Evolutionary conservation across 2,888 invertebrate genomes (phyloP).

Genomic region (Torymus texanus): DNA sequence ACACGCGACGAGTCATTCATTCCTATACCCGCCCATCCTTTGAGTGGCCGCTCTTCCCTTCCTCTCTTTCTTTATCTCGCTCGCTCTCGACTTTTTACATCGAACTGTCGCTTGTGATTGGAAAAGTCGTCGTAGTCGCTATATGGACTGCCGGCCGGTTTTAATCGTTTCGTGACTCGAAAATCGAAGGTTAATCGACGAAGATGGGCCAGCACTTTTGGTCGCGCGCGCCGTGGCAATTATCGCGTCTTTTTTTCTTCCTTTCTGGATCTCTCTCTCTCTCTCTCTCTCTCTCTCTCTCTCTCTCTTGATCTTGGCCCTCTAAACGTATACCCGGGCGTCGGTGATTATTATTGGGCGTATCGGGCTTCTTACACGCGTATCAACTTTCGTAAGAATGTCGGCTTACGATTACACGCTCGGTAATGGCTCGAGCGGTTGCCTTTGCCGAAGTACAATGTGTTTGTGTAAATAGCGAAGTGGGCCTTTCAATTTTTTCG

Average conservation of each 20-base stretch:
- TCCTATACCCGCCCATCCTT: conserved; percentile 67
- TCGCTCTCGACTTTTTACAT: conserved; percentile 69
- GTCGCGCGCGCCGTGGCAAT: conserved; percentile 37
- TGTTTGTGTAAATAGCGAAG: no score
- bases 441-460: not conserved
- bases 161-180: conserved; percentile 68
- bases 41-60: conserved; percentile 68
- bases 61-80: no score
- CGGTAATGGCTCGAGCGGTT: no score
- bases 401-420: no score
- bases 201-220: conserved; percentile 58
- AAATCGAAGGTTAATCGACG: conserved; percentile 58
- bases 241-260: conserved; percentile 31
- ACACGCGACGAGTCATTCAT: conserved; percentile 71
- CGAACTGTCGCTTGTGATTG: conserved; percentile 74
- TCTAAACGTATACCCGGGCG: conserved; percentile 20
- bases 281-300: conserved; percentile 1
- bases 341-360: conserved; percentile 24
- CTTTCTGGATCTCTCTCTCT: not conserved
- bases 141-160: not conserved
- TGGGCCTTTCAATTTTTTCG: no score
- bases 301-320: not conserved
- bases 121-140: conserved; percentile 67
- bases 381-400: conserved; percentile 32
- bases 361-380: conserved; percentile 24